These are phyloP conservation scores for Acrocephalus kingi DNA, from an alignment of 2,113 vertebrate species.

Conservation along the genomic window DNA sequence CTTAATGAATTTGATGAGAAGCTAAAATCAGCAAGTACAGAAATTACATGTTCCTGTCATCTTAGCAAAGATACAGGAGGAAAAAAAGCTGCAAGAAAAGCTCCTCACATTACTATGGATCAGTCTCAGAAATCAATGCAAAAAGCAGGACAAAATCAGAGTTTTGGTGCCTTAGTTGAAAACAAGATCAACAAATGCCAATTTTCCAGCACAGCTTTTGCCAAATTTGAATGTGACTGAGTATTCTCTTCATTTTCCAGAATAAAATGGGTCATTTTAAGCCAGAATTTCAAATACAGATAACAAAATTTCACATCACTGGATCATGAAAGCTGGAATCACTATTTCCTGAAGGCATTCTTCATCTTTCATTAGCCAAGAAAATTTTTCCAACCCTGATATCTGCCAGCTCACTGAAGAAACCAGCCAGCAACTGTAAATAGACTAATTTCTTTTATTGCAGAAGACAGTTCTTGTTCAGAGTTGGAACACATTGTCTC, in stretches of 20 bases:
- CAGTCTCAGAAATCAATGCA: background rate
- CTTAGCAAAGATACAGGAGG: background rate
- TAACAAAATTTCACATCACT: background rate
- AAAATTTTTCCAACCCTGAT: background rate
- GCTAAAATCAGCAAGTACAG: background rate
- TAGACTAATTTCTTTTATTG: background rate
- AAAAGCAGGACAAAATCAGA: background rate
- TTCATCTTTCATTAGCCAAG: slow-evolving; percentile 13
- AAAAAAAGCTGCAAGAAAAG: background rate
- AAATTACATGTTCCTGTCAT: background rate
- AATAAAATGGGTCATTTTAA: background rate
- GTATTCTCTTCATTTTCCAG: background rate
- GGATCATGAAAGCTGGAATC: background rate
- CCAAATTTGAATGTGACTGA: background rate
- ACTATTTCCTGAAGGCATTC: background rate
- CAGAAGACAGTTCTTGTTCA: background rate
- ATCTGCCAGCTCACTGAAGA: background rate
- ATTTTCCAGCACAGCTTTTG: background rate
- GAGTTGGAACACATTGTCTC: background rate
- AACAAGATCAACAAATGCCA: background rate
- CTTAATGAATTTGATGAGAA: background rate
- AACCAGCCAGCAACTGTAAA: background rate
- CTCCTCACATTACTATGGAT: background rate
- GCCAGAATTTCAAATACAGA: background rate
- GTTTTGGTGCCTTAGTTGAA: background rate